Base-by-base conservation (phyloP, 2,888 invertebrate species). In the Linhomoeus sp. region DNA sequence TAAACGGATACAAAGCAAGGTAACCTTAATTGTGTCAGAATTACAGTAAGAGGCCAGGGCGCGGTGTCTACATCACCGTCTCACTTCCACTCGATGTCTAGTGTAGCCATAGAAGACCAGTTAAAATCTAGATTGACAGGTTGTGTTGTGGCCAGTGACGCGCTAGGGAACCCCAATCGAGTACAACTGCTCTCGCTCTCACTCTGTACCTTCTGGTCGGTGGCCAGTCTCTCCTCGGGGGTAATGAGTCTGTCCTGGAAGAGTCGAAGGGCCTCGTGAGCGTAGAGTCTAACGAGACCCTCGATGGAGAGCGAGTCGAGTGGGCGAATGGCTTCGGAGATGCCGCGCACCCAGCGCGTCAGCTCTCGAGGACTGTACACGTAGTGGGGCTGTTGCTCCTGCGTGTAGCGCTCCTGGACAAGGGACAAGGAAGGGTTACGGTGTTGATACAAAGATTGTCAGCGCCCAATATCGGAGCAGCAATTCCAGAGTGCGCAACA, bases 301-400 rank as follows among this genome's bases (percentile, higher is more conserved):
- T 94, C 92, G 1, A 90, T 82, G 0, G 79, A 75, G 15, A 97
- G 71, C 51, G 77, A 80, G 64, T 97, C 97, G 43, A 97, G 69
- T 0, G 94, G 94, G 51, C 90, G 60, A 52, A 99, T 84, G 14
- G 97, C 97, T 70, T 99, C 97, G 66, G 90, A 92, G 56, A 99
- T 97, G 53, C 97, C 97, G 51, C 97, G 76, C 46, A 97, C 94
- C 97, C 97, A 97, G 63, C 97, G 73, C 0, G 97, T 97, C 87
- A 97, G 86, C 71, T 97, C 97, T 59, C 73, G 68, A 14, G 97
- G 97, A 48, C 92, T 92, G 72, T 99, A 97, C 0, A 99, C 92
- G 67, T 99, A 97, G 70, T 99, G 97, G 1, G 97, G 97, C 68
- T 99, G 97, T 87, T 94, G 94, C 68, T 97, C 97, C 70, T 43